A percentile compares a stretch with the other conserved stretches of the same genome.
These are phyloP conservation scores for Pluvialis apricaria DNA, from an alignment of 2,113 vertebrate species.

Conservation along the genomic window DNA sequence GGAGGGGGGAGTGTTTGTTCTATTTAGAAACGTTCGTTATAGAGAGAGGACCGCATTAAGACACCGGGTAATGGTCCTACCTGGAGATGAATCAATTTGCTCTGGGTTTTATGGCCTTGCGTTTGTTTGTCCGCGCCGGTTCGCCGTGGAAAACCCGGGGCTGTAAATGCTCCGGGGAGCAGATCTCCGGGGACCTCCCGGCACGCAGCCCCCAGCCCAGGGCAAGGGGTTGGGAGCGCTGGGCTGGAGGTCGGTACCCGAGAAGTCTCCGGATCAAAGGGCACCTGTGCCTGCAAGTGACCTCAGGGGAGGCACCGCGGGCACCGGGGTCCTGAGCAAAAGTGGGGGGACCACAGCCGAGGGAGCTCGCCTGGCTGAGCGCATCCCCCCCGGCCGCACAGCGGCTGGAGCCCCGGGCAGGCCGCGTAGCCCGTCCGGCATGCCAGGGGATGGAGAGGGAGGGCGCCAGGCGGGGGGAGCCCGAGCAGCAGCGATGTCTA, in stretches of 20 bases:
- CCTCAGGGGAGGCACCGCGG: not conserved
- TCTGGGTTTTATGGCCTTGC: slow-evolving; percentile 71
- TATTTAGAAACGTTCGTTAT: slow-evolving; percentile 51
- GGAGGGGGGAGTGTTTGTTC: slow-evolving; percentile 72
- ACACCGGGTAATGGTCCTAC: slow-evolving; percentile 68
- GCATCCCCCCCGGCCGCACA: accelerated
- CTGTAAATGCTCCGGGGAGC: not conserved
- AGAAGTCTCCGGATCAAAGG: not conserved
- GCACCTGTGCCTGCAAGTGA: not conserved
- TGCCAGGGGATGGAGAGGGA: not conserved
- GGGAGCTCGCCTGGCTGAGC: not conserved
- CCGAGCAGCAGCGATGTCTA: slow-evolving; percentile 24
- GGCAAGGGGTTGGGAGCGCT: not conserved
- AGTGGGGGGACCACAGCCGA: accelerated
- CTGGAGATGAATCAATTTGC: slow-evolving; percentile 77
- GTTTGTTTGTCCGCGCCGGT: slow-evolving; percentile 53
- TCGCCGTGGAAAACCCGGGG: slow-evolving; percentile 25
- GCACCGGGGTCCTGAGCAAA: accelerated
- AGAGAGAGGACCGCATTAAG: slow-evolving; percentile 70
- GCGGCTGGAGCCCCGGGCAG: not conserved
- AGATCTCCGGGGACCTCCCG: not conserved
- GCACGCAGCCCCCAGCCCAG: not conserved
- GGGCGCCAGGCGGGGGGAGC: not conserved
- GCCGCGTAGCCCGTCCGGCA: not conserved
- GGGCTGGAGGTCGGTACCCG: not conserved